Conservation (phyloP, 2,888 invertebrate species). For the Axea sp. region DNA sequence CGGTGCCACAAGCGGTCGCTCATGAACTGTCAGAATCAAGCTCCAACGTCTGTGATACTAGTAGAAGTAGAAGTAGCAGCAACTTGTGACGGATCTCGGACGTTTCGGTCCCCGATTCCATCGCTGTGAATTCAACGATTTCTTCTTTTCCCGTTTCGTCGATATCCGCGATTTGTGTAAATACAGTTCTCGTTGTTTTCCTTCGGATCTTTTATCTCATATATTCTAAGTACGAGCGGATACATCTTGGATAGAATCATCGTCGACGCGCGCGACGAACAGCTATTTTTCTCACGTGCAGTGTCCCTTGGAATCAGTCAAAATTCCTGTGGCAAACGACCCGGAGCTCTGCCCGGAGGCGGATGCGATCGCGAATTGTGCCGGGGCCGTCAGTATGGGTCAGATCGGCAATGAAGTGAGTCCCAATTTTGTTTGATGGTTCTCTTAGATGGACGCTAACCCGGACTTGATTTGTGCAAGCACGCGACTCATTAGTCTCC, state of each 20-base stretch:
- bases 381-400: constrained; percentile 74
- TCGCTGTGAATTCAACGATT: constrained; percentile 22
- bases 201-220: neutral
- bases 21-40: constrained; percentile 54
- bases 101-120: constrained; percentile 63
- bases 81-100: constrained; percentile 74
- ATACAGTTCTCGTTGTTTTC: neutral
- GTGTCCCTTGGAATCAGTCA: constrained; percentile 60
- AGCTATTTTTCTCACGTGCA: constrained; percentile 3
- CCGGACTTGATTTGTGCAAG: no score
- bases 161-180: neutral
- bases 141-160: no score
- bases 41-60: constrained; percentile 70
- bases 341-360: constrained; percentile 72
- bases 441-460: neutral
- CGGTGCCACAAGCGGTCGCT: constrained; percentile 36
- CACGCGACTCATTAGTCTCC: neutral
- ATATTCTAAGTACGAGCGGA: no score
- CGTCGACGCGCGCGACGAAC: neutral
- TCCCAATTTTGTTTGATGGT: constrained; percentile 40
- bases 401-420: constrained; percentile 78
- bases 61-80: constrained; percentile 64
- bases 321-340: constrained; percentile 77
- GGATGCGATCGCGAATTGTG: constrained; percentile 71
- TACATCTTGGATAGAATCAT: no score